Base-by-base conservation (phyloP, 2,888 invertebrate genomes). In the Blastobasis adustella region DNA sequence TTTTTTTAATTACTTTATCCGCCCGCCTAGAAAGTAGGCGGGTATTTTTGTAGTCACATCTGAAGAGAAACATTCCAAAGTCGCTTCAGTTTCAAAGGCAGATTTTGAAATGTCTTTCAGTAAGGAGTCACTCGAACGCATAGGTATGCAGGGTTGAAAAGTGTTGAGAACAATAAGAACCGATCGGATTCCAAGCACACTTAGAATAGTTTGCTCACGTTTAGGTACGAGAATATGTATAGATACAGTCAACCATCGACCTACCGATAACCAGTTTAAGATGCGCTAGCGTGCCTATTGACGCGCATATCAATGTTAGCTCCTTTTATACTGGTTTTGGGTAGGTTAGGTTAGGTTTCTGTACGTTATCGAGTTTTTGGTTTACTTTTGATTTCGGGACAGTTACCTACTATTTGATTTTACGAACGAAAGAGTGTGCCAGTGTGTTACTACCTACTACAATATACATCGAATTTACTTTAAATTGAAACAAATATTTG, bases 41-140 rank as follows among this genome's bases (percentile, higher is more conserved):
- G 23, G 23, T 23, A 23, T 23, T 23, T 23, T 23, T 23, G 23
- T 23, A 23, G 23, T 23, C 23, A 3, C 23, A 23, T 23, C 23
- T 23, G 23, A 23, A 23, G 23, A 67, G 66, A 63, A 65, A 66
- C 67, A 75, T 79, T 76, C 69, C 69, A 58, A 64, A 54, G 57
- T 23, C 23, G 23, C 23, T 23, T 23, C 3, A 56, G 66, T 57
- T 52, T 61, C 54, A 60, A 57, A 54, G 60, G 48, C 48, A 10
- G 6, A 58, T 55, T 55, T 59, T 57, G 51, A 58, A 54, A 61
- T 58, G 58, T 63, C 56, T 65, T 60, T 69, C 54, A 60, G 62
- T 61, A 67, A 64, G 78, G 70, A 81, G 81, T 84, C 82, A 78
- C 79, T 82, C 66, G 67, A 71, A 69, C 72, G 68, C 66, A 23